A percentile compares a stretch with the other conserved stretches of the same genome.
These are phyloP conservation scores for Hemithea aestivaria DNA, from an alignment of 2,888 invertebrate genomes.

Conservation along the genomic window DNA sequence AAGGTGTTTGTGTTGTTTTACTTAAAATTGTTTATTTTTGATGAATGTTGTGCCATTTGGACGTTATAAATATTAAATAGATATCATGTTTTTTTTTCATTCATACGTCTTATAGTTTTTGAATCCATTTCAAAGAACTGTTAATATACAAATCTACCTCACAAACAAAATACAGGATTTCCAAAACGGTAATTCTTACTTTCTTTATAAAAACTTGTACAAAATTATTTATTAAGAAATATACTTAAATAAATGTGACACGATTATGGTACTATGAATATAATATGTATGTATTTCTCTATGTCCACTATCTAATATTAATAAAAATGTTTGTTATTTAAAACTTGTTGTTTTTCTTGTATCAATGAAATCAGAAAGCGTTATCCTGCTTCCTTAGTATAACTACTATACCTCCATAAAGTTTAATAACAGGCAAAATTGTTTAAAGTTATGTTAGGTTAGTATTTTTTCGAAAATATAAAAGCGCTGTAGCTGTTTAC, in stretches of 20 bases:
- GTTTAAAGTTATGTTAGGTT: too few relatives aligned
- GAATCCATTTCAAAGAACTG: constrained; percentile 11
- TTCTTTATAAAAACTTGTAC: constrained; percentile 50
- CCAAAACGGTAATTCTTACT: constrained; percentile 36
- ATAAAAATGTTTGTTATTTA: constrained; percentile 78
- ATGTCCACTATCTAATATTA: constrained; percentile 76
- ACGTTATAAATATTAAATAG: constrained; percentile 1
- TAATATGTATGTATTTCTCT: constrained; percentile 71
- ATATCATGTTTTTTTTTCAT: too few relatives aligned
- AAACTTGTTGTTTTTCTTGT: constrained; percentile 23
- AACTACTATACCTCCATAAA: too few relatives aligned
- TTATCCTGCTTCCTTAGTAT: background rate
- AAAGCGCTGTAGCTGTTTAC: too few relatives aligned
- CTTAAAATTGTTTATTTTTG: constrained; percentile 53
- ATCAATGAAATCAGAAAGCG: background rate
- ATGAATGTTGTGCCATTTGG: constrained; percentile 42
- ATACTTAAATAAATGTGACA: constrained; percentile 57
- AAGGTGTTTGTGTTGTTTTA: constrained; percentile 49
- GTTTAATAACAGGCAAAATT: too few relatives aligned
- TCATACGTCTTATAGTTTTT: too few relatives aligned
- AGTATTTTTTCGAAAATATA: too few relatives aligned
- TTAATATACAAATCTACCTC: constrained; percentile 62
- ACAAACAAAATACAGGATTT: constrained; percentile 51
- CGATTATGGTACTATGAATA: constrained; percentile 63
- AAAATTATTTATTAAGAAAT: constrained; percentile 65